These are phyloP conservation scores for Azemiops feae DNA, from an alignment of 2,113 vertebrate genomes.

Conservation along the genomic window DNA sequence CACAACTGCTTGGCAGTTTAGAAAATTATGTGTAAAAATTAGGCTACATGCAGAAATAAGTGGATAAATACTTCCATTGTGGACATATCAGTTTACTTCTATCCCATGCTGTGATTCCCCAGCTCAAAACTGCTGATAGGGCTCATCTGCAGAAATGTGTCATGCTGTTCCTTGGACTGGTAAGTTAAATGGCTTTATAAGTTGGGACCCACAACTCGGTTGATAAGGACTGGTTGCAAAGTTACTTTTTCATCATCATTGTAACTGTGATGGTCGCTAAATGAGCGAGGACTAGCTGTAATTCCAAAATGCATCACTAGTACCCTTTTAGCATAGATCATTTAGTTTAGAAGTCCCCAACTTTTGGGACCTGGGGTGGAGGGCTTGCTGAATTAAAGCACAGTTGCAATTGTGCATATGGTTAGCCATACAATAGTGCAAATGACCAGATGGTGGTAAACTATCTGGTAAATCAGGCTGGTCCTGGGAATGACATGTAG, in stretches of 20 bases:
- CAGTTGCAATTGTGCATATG: not conserved
- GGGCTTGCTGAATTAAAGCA: not conserved
- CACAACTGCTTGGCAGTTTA: not conserved
- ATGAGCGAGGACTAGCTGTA: not conserved
- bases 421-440: not conserved
- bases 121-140: not conserved
- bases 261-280: not conserved
- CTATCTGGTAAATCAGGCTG: not conserved
- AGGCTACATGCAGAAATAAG: not conserved
- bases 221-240: not conserved
- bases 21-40: constrained; percentile 3
- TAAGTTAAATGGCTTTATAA: not conserved
- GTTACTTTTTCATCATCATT: not conserved
- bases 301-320: not conserved
- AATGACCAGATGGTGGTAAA: not conserved
- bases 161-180: not conserved
- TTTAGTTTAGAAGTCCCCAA: not conserved
- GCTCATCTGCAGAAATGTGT: not conserved
- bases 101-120: not conserved
- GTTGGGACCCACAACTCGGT: not conserved
- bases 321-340: not conserved
- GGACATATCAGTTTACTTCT: not conserved
- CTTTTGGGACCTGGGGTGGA: not conserved
- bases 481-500: not conserved
- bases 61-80: not conserved